phyloP scores from a whole-genome alignment of 2,888 invertebrate genomes.

The Allophyes oxyacanthae region DNA sequence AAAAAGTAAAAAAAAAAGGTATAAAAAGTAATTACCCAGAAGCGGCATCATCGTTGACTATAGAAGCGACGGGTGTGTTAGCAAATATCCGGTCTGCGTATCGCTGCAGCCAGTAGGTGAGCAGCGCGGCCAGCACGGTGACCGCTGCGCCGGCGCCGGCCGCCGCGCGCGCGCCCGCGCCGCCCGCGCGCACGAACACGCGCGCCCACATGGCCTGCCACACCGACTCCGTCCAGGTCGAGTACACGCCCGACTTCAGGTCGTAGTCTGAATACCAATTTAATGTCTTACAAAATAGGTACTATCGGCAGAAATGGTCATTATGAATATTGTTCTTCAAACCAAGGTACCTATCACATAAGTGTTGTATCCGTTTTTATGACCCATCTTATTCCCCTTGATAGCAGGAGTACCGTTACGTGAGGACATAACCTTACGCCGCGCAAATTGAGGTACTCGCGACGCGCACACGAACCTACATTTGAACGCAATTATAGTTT shows the following conservation, averaged over 20 bases:
- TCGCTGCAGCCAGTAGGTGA: constrained; percentile 74
- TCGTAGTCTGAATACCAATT: constrained; percentile 90
- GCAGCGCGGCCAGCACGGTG: constrained; percentile 67
- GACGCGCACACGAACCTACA: too few species aligned
- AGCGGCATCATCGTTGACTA: constrained; percentile 62
- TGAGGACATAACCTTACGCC: too few species aligned
- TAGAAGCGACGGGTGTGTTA: constrained; percentile 44
- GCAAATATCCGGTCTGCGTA: constrained; percentile 68
- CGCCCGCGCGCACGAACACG: constrained; percentile 93
- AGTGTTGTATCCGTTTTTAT: too few species aligned
- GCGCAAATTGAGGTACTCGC: too few species aligned
- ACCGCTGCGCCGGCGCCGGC: constrained; percentile 63
- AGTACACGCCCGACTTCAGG: constrained; percentile 93
- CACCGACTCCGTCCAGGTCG: constrained; percentile 97
- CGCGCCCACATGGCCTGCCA: constrained; percentile 93
- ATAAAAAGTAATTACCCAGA: constrained; percentile 62
- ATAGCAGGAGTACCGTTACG: too few species aligned
- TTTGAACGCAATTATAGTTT: too few species aligned
- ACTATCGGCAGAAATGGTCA: too few species aligned
- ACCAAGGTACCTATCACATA: too few species aligned
- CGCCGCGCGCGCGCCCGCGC: constrained; percentile 76
- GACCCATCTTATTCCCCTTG: too few species aligned
- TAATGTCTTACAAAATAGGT: too few species aligned
- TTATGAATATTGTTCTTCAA: too few species aligned
- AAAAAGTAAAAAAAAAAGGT: too few species aligned